Evolutionary conservation across 2,797 vertebrate genomes (phyloP), one percentile per base, ranked within the genome.

Genomic region (Toxotes lorentzi): DNA sequence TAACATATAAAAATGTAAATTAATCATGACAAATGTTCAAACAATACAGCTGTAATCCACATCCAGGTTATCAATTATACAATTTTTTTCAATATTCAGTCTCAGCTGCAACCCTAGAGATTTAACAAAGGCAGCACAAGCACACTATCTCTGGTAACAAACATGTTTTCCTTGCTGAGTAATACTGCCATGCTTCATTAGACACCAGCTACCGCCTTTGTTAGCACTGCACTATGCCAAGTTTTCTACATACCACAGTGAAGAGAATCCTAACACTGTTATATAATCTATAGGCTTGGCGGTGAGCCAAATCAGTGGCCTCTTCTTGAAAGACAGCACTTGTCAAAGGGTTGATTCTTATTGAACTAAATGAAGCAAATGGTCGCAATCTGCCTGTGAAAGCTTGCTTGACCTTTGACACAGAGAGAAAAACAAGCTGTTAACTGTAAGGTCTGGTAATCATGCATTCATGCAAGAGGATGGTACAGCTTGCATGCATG

Each of bases 351-450:
- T 88, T 91, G 83, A 92, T 91, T 83, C 78, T 93, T 84, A 89
- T 86, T 88, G 85, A 88, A 91, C 82, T 77, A 86, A 94, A 92
- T 87, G 77, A 94, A 89, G 87, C 81, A 83, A 83, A 86, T 80
- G 50, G 79, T 73, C 82, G 87, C 84, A 81, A 82, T 89, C 62
- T 76, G 76, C 65, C 35, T 54, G 69, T 87, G 76, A 79, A 83
- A 86, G 76, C 76, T 58, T 47, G 3, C 73, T 81, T 84, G 77
- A 85, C 74, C 86, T 88, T 86, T 91, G 84, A 83, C 73, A 79
- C 83, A 64, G 40, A 79, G 41, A 84, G 70, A 76, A 79, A 88
- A 88, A 86, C 79, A 83, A 64, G 70, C 79, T 59, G 61, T 77
- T 79, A 81, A 86, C 76, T 81, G 87, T 84, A 82, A 59, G 75